phyloP scores from a whole-genome alignment of 2,797 vertebrate species.

The Phyllotis vaccarum region DNA sequence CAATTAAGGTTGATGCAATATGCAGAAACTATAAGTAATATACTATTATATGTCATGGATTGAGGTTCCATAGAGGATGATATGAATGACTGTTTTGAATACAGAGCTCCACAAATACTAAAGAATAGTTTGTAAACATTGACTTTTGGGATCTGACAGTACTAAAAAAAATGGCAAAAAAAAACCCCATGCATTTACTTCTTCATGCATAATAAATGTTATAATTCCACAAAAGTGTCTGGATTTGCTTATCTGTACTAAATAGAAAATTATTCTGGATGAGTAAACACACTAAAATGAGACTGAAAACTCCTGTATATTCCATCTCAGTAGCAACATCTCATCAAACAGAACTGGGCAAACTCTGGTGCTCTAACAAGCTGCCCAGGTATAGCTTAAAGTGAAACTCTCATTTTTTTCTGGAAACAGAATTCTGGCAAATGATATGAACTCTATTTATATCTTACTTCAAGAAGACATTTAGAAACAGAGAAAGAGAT shows the following conservation, averaged over 20 bases:
- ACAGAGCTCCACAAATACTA: no score
- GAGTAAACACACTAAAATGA: slow-evolving; percentile 23
- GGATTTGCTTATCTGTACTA: slow-evolving; percentile 30
- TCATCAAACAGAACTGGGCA: slow-evolving; percentile 79
- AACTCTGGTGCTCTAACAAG: slow-evolving; percentile 66
- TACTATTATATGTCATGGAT: neutral
- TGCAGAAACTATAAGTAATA: neutral
- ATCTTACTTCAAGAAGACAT: slow-evolving; percentile 79
- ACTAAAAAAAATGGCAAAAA: neutral
- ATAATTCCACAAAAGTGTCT: neutral
- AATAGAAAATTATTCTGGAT: slow-evolving; percentile 67
- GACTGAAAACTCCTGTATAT: slow-evolving; percentile 66
- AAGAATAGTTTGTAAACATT: neutral
- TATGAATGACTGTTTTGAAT: neutral
- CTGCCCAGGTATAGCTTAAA: slow-evolving; percentile 73
- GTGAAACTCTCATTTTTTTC: slow-evolving; percentile 79
- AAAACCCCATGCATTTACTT: neutral
- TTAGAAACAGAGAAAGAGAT: slow-evolving; percentile 64
- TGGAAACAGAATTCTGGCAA: slow-evolving; percentile 81
- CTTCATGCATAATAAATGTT: neutral
- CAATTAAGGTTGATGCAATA: neutral
- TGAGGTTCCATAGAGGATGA: neutral
- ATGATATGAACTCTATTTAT: slow-evolving; percentile 84
- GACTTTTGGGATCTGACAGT: neutral
- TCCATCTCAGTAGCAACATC: slow-evolving; percentile 76